Conservation (phyloP, 2,888 invertebrate species). For the Thymelicus acteon region DNA sequence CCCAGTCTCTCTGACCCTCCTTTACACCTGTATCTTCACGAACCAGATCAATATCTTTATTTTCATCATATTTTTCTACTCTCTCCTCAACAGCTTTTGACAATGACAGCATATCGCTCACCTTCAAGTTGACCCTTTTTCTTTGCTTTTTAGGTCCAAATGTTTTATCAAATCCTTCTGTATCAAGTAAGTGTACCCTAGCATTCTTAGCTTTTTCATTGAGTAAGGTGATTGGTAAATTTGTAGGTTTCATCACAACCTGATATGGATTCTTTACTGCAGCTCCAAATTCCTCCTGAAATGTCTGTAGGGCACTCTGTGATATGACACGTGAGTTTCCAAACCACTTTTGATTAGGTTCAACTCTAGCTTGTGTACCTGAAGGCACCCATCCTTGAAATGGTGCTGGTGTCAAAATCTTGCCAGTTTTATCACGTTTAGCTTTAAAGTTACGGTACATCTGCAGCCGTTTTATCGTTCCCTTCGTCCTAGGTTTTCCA, state of each 20-base stretch:
- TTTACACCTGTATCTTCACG: constrained; percentile 92
- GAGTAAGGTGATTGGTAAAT: constrained; percentile 95
- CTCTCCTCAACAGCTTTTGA: constrained; percentile 89
- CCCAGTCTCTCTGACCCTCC: constrained; percentile 95
- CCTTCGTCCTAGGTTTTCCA: constrained; percentile 93
- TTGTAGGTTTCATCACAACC: constrained; percentile 98
- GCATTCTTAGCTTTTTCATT: constrained; percentile 96
- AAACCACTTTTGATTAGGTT: constrained; percentile 99
- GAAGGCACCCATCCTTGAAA: constrained; percentile 96
- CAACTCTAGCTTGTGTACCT: constrained; percentile 96
- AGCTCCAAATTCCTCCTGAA: constrained; percentile 97
- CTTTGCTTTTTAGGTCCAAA: constrained; percentile 98
- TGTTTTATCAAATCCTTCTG: constrained; percentile 96
- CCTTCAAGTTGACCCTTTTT: constrained; percentile 93
- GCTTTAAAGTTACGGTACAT: constrained; percentile 99
- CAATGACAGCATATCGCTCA: constrained; percentile 91
- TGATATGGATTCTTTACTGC: constrained; percentile 98
- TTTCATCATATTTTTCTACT: constrained; percentile 90
- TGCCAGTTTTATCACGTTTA: constrained; percentile 94
- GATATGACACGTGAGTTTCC: constrained; percentile 99
- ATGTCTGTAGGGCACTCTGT: constrained; percentile 94
- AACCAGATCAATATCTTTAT: constrained; percentile 93
- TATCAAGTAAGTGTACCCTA: constrained; percentile 97
- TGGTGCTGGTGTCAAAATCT: constrained; percentile 97
- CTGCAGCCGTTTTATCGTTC: constrained; percentile 97